Percentiles rank a stretch among this genome's conserved stretches.
Conservation (phyloP, 37 sponge, comb jelly and placozoan genomes). For the Geodia barretti region DNA sequence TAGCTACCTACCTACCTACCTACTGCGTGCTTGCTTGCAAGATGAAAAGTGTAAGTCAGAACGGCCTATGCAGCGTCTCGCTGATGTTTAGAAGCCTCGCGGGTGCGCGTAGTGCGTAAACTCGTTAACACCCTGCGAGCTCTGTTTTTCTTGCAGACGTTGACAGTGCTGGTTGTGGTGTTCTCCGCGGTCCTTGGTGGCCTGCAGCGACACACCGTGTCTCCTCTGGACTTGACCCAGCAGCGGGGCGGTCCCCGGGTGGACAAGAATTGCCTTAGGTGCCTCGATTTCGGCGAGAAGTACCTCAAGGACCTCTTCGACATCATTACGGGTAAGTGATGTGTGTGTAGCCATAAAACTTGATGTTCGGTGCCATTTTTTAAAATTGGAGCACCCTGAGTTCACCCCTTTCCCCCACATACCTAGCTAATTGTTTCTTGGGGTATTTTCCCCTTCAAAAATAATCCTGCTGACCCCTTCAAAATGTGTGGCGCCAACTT, state of each 20-base stretch:
- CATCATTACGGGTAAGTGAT: slow-evolving; percentile 56
- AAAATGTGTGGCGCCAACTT: too few relatives aligned
- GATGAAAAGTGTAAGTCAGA: too few relatives aligned
- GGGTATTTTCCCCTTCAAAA: too few relatives aligned
- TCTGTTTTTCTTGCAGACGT: not conserved
- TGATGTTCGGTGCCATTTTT: not conserved
- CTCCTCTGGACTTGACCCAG: not conserved
- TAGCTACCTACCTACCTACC: too few relatives aligned
- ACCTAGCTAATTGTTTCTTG: too few relatives aligned
- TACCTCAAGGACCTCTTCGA: slow-evolving; percentile 56
- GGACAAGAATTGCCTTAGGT: slow-evolving; percentile 26
- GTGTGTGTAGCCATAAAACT: not conserved
- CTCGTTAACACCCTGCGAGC: not conserved
- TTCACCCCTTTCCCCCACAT: too few relatives aligned
- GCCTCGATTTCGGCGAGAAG: slow-evolving; percentile 46
- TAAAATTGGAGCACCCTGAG: too few relatives aligned
- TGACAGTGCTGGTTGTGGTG: not conserved
- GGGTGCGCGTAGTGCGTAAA: not conserved
- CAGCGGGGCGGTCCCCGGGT: not conserved
- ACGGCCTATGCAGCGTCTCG: not conserved
- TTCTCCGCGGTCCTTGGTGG: not conserved
- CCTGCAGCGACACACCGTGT: not conserved
- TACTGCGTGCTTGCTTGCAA: too few relatives aligned
- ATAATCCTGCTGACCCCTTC: too few relatives aligned
- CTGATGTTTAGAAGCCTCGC: not conserved